These are phyloP conservation scores for Calephelis nemesis DNA, from an alignment of 1,140 invertebrate genomes.

Conservation along the genomic window DNA sequence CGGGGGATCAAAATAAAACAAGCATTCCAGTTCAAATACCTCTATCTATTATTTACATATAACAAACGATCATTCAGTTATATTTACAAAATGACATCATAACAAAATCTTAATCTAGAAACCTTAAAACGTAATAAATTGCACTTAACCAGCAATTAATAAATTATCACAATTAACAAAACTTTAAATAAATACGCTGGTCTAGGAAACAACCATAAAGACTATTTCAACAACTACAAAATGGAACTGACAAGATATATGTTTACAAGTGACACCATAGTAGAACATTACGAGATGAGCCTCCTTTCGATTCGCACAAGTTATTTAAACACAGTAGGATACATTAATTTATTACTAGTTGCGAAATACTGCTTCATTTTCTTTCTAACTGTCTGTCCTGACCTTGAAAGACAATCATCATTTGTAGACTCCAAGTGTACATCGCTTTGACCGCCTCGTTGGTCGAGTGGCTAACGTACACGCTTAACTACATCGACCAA, in stretches of 20 bases:
- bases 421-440: too few species aligned
- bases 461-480: too few species aligned
- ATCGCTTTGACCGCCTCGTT: too few species aligned
- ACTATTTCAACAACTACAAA: constrained; percentile 13
- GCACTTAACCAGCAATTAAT: constrained; percentile 6
- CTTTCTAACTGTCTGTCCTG: too few species aligned
- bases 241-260: not conserved
- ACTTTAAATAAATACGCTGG: constrained; percentile 7
- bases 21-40: constrained; percentile 22
- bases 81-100: constrained; percentile 20
- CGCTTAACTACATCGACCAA: too few species aligned
- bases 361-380: too few species aligned
- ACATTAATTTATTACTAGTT: too few species aligned
- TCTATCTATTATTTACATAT: constrained; percentile 26
- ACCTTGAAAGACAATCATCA: too few species aligned
- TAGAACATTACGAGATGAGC: not conserved
- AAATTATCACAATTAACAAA: constrained; percentile 12
- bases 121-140: constrained; percentile 29
- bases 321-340: not conserved
- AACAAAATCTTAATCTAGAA: constrained; percentile 21
- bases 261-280: not conserved
- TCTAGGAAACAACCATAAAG: constrained; percentile 8
- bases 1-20: constrained; percentile 20
- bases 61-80: constrained; percentile 24
- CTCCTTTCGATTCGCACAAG: not conserved